These are phyloP conservation scores for Cynodonichthys magdalenae DNA, from an alignment of 2,797 vertebrate species.

Conservation along the genomic window DNA sequence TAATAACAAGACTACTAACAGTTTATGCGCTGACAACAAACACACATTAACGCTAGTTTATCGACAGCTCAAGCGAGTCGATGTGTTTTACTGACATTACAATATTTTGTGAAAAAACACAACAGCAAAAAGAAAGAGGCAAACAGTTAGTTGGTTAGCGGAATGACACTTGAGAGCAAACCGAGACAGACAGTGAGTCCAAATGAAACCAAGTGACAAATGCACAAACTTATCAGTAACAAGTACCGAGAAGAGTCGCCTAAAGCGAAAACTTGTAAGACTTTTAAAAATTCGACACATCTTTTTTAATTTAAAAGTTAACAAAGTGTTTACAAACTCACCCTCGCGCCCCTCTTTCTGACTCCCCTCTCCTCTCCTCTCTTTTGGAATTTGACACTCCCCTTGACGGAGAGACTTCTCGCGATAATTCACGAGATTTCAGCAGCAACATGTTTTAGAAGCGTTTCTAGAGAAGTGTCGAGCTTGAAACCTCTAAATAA, in stretches of 20 bases:
- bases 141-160: constrained; percentile 63
- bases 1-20: constrained; percentile 47
- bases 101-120: background rate
- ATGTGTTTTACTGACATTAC: background rate
- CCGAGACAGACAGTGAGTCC: constrained; percentile 50
- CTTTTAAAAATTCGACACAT: constrained; percentile 19
- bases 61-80: background rate
- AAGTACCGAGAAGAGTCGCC: constrained; percentile 21
- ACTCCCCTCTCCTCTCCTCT: constrained; percentile 77
- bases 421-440: constrained; percentile 69
- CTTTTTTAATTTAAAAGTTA: constrained; percentile 57
- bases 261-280: background rate
- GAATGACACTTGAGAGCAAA: constrained; percentile 74
- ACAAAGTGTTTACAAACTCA: constrained; percentile 88
- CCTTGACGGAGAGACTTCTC: constrained; percentile 72
- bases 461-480: too few relatives aligned
- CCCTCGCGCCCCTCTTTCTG: constrained; percentile 81
- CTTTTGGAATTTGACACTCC: constrained; percentile 87
- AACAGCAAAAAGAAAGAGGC: constrained; percentile 1
- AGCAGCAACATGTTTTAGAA: background rate
- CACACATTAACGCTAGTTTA: background rate
- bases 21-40: constrained; percentile 33
- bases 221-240: constrained; percentile 14
- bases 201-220: constrained; percentile 69
- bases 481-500: background rate